Conservation (phyloP, 30 jellyfish, hydroid and myxozoan genomes). For the Chrysaora quinquecirrha region DNA sequence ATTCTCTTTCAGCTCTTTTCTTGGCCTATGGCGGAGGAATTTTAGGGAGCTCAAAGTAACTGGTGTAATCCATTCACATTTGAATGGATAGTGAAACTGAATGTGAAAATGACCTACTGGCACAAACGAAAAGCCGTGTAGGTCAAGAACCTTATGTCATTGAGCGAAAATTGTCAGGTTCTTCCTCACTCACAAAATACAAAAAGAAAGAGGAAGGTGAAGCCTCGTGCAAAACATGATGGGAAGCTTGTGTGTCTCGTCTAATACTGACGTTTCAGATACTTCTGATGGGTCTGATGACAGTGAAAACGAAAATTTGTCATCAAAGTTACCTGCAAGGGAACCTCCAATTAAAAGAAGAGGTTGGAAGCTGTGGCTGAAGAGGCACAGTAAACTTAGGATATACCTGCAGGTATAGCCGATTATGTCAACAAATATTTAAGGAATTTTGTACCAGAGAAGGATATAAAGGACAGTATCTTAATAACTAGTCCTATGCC, state of each 20-base stretch:
- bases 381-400: neutral
- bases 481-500: constrained; percentile 24
- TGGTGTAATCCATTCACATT: too few species aligned
- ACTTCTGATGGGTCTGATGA: too few species aligned
- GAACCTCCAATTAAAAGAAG: neutral
- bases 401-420: constrained; percentile 10
- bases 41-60: neutral
- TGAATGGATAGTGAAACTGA: neutral
- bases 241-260: neutral
- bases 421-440: constrained; percentile 26
- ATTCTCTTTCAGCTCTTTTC: too few species aligned
- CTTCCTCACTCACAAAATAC: neutral
- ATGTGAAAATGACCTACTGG: neutral
- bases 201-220: constrained; percentile 7
- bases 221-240: too few species aligned
- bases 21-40: neutral
- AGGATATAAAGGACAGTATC: constrained; percentile 27
- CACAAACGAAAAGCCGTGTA: neutral
- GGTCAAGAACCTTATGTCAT: constrained; percentile 19
- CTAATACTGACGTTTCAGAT: neutral
- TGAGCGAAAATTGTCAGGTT: constrained; percentile 26
- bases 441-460: constrained; percentile 21
- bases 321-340: neutral
- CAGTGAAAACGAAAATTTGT: neutral
- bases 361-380: neutral